Evolutionary conservation across 1,140 invertebrate genomes (phyloP), one percentile per base, ranked within the genome.

Genomic region (Oryzaephilus surinamensis): DNA sequence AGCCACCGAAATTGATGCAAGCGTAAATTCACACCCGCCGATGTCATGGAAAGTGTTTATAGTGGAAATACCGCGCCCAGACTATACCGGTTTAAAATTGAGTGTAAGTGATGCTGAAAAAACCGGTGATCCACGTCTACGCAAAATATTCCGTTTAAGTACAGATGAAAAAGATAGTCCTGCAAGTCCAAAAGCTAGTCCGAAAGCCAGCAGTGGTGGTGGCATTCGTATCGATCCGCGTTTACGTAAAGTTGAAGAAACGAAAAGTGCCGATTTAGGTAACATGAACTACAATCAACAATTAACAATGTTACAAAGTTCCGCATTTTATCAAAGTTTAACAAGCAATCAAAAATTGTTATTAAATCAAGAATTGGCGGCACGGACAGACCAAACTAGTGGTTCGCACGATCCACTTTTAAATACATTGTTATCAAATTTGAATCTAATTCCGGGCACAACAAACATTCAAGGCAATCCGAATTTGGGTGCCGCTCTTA

Each of bases 1-100:
- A 2, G 84, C 85, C 18, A 84, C 76, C 1, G 85, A 90, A 66
- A 88, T 91, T 36, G 79, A 88, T 54, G 85, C 81, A 4, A 84
- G 82, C 7, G 70, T 84, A 18, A 75, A 73, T 17, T 80, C 78
- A 31, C 84, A 89, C 63, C 73, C 76, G 0, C 79, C 78, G 1
- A 76, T 86, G 18, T 46, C 61, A 1, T 89, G 81, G 64, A 78
- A 77, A 55, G 67, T 71, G 15, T 35, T 71, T 20, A 58, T 73
- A 3, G 74, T 85, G 13, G 74, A 77, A 38, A 76, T 84, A 46
- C 79, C 81, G 0, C 64, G 74, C 27, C 78, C 81, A 0, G 77
- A 83, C 52, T 89, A 84, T 49, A 73, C 72, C 0, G 76, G 81
- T 32, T 66, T 87, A 14, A 80, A 79, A 55, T 62, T 83, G 19